Percentiles rank a stretch among this genome's conserved stretches.
phyloP scores from a whole-genome alignment of 2,797 vertebrate species.

The Falco biarmicus region DNA sequence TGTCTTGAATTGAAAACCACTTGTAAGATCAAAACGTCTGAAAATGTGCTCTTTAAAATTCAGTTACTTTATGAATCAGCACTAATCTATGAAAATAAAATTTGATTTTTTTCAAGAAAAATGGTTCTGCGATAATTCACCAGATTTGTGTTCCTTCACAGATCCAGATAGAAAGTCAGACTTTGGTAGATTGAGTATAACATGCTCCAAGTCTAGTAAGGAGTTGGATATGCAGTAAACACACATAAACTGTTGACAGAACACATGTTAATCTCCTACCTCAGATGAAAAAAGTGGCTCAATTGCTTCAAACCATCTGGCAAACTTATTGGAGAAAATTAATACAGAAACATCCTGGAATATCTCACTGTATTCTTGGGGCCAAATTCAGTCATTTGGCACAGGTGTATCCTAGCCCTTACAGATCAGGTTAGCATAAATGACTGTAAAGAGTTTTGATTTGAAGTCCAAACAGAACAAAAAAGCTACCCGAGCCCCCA shows the following conservation, averaged over 20 bases:
- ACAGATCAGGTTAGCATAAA: neutral
- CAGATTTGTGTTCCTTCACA: neutral
- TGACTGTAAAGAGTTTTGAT: neutral
- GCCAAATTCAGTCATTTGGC: neutral
- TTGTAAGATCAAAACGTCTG: neutral
- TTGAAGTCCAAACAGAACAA: neutral
- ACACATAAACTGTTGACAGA: neutral
- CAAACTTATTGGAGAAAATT: neutral
- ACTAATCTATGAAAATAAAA: constrained; percentile 32
- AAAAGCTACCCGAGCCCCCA: neutral
- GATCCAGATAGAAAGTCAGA: neutral
- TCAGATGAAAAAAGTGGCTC: neutral
- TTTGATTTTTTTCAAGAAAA: constrained; percentile 2
- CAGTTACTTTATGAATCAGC: neutral
- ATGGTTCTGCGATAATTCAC: neutral
- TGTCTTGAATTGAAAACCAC: constrained; percentile 29
- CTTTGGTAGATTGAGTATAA: neutral
- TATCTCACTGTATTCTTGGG: neutral
- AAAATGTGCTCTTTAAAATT: constrained; percentile 16
- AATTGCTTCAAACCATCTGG: neutral
- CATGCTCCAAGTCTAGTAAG: neutral
- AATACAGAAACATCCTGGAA: neutral
- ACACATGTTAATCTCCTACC: neutral
- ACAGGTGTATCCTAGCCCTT: neutral
- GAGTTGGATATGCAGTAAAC: neutral